phyloP scores from a whole-genome alignment of 2,113 vertebrate species.

The Oxyura jamaicensis region DNA sequence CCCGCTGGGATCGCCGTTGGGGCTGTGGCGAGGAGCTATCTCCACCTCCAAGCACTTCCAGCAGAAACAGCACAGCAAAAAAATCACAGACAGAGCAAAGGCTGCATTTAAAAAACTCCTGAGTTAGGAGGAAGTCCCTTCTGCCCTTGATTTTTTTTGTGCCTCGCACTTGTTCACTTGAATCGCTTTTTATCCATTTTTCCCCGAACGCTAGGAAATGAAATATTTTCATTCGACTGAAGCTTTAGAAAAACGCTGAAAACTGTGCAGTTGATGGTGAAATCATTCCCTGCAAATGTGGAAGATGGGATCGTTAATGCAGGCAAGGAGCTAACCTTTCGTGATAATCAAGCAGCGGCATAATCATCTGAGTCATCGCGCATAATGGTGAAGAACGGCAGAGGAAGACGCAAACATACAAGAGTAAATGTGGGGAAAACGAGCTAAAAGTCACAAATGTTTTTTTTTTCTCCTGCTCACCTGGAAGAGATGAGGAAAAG shows the following conservation, averaged over 20 bases:
- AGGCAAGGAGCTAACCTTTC: background rate
- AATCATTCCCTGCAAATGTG: background rate
- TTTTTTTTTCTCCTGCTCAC: background rate
- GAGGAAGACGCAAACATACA: background rate
- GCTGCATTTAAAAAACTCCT: background rate
- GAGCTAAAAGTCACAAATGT: background rate
- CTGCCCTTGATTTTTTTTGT: background rate
- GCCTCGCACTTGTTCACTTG: background rate
- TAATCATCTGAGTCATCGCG: background rate
- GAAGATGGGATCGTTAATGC: background rate
- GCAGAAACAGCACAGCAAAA: fast-evolving
- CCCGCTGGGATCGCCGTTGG: fast-evolving
- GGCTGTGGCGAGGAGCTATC: background rate
- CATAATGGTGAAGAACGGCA: background rate
- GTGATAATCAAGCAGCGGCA: background rate
- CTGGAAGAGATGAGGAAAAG: background rate
- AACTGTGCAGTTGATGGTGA: background rate
- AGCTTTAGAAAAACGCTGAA: background rate
- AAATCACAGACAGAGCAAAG: background rate
- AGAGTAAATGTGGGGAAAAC: background rate
- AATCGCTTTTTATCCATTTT: background rate
- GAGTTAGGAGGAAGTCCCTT: background rate
- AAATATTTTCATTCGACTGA: fast-evolving
- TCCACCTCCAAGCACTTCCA: background rate
- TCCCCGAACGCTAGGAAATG: too few species aligned